phyloP scores from a whole-genome alignment of 2,113 vertebrate species.

The Etheostoma cragini region DNA sequence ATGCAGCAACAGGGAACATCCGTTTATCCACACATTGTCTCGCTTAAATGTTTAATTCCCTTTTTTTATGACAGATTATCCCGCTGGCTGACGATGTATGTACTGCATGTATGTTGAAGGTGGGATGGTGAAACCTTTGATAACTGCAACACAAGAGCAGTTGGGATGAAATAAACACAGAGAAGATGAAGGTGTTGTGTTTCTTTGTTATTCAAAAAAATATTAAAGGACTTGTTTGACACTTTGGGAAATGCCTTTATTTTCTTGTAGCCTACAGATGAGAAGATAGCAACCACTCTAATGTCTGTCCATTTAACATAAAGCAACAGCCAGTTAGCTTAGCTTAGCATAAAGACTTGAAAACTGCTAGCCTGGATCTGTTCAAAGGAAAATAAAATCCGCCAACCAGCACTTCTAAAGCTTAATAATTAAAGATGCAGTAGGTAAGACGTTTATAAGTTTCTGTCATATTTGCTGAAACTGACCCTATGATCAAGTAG shows the following conservation, averaged over 20 bases:
- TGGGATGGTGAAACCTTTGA: constrained; percentile 6
- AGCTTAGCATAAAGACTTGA: too few relatives aligned
- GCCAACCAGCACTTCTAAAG: too few relatives aligned
- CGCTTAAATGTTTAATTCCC: neutral
- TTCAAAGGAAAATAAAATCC: too few relatives aligned
- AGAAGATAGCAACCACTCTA: too few relatives aligned
- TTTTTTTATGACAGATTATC: neutral
- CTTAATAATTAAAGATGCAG: too few relatives aligned
- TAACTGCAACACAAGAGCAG: neutral
- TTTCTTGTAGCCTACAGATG: too few relatives aligned
- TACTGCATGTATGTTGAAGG: neutral
- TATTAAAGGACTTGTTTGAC: neutral
- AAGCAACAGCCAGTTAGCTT: neutral
- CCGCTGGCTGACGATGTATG: neutral
- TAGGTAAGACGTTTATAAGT: too few relatives aligned
- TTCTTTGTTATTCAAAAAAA: neutral
- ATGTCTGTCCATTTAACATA: neutral
- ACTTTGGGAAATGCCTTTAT: neutral
- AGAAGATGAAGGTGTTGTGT: neutral
- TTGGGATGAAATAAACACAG: constrained; percentile 1
- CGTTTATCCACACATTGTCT: neutral
- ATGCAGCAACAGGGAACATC: constrained; percentile 8
- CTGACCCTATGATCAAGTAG: too few relatives aligned
- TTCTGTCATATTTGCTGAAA: too few relatives aligned
- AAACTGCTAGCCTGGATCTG: too few relatives aligned